phyloP scores from a whole-genome alignment of 1,140 invertebrate species.

The Branchinecta lynchi region DNA sequence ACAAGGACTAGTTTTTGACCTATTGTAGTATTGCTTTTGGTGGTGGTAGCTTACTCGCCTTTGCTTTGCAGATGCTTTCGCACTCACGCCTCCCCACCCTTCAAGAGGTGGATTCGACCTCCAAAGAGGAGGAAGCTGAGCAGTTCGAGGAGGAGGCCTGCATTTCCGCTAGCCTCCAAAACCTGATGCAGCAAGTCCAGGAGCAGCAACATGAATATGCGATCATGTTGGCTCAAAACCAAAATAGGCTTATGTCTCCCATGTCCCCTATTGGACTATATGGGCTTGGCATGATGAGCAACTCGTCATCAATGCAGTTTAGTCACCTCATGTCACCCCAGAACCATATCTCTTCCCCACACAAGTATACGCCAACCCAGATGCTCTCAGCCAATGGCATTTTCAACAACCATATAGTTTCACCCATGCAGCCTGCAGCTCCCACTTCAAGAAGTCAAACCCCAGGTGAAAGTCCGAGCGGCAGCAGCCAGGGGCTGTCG shows the following conservation, averaged over 20 bases:
- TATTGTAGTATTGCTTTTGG: background rate
- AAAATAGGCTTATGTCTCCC: background rate
- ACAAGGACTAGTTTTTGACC: too few species aligned
- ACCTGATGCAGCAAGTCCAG: constrained; percentile 19
- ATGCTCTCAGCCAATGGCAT: background rate
- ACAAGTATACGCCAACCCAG: background rate
- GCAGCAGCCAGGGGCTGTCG: constrained; percentile 14
- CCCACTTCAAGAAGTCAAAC: constrained; percentile 2
- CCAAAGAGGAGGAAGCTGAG: background rate
- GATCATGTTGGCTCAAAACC: constrained; percentile 19
- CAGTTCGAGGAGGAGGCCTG: background rate
- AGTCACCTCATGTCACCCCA: background rate
- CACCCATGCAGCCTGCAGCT: background rate
- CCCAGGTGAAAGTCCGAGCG: constrained; percentile 15
- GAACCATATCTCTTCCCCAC: background rate
- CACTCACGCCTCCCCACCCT: constrained; percentile 1
- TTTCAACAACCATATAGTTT: background rate
- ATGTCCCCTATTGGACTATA: background rate
- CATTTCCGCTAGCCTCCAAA: background rate
- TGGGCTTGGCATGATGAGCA: constrained; percentile 7
- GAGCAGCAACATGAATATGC: constrained; percentile 21
- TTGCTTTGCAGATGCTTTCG: constrained; percentile 3
- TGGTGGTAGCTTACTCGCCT: background rate
- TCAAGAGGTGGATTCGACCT: background rate
- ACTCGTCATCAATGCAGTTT: constrained; percentile 3